Evolutionary conservation across 2,113 vertebrate genomes (phyloP).

Genomic region (Megaceryle torquata): DNA sequence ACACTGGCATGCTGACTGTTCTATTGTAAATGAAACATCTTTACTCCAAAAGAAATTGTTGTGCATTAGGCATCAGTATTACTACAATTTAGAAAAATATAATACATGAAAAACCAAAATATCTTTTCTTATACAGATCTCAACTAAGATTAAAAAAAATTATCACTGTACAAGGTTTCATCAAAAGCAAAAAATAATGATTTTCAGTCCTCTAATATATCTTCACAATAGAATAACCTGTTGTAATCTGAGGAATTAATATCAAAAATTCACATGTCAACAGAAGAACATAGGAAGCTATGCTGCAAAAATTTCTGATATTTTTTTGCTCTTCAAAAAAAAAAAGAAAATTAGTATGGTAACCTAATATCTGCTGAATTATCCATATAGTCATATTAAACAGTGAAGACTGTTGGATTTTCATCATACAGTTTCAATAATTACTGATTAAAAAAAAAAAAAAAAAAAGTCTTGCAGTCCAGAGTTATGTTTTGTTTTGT

Average conservation of each 20-base stretch:
- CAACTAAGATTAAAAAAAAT: neutral
- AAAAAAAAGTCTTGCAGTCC: neutral
- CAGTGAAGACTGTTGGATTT: neutral
- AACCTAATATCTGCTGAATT: neutral
- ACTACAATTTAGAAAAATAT: neutral
- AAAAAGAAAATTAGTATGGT: neutral
- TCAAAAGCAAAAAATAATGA: neutral
- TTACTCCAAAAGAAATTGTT: neutral
- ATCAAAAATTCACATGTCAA: neutral
- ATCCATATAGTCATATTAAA: neutral
- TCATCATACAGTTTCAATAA: neutral
- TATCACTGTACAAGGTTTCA: neutral
- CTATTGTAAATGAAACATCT: neutral
- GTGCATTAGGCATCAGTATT: neutral
- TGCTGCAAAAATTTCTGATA: neutral
- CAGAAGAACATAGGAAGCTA: neutral
- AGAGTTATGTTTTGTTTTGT: neutral
- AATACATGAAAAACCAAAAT: neutral
- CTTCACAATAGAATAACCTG: neutral
- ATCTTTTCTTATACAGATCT: neutral
- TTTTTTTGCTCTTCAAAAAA: neutral
- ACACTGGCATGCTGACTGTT: neutral
- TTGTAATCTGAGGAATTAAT: neutral
- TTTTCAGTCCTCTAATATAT: neutral
- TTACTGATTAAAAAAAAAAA: neutral